phyloP scores from a whole-genome alignment of 2,113 vertebrate species.

The Aleadryas rufinucha region DNA sequence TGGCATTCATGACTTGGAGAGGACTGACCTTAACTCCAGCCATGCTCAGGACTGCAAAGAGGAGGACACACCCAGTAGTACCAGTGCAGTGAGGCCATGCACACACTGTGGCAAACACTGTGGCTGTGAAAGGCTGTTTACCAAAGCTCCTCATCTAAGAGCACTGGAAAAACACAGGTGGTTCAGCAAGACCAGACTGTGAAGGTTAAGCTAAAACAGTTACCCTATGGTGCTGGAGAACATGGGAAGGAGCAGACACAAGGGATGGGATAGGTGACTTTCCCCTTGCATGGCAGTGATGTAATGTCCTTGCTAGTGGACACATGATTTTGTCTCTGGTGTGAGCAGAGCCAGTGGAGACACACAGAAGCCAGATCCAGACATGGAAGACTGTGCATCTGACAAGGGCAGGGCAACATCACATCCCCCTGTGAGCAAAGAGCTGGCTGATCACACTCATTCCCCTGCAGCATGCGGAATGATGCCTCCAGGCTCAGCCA shows the following conservation, averaged over 20 bases:
- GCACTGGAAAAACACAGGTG: neutral
- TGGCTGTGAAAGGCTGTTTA: neutral
- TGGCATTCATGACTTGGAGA: neutral
- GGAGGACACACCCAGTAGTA: neutral
- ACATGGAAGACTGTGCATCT: neutral
- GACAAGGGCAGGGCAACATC: neutral
- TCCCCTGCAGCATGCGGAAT: accelerated
- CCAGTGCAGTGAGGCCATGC: neutral
- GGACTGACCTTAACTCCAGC: neutral
- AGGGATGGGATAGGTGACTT: neutral
- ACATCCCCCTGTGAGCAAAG: neutral
- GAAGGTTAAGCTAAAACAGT: neutral
- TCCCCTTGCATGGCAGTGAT: neutral
- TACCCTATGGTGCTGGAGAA: neutral
- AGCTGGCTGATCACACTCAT: neutral
- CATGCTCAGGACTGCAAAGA: neutral
- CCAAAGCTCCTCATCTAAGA: neutral
- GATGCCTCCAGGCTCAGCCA: neutral
- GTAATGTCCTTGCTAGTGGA: neutral
- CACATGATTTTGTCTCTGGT: neutral
- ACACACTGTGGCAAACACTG: neutral
- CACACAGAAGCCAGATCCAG: neutral
- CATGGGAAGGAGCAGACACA: neutral
- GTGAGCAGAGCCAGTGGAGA: neutral
- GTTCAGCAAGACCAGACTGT: neutral